Conservation (phyloP, 2,888 invertebrate genomes). For the Eristalis intricaria region DNA sequence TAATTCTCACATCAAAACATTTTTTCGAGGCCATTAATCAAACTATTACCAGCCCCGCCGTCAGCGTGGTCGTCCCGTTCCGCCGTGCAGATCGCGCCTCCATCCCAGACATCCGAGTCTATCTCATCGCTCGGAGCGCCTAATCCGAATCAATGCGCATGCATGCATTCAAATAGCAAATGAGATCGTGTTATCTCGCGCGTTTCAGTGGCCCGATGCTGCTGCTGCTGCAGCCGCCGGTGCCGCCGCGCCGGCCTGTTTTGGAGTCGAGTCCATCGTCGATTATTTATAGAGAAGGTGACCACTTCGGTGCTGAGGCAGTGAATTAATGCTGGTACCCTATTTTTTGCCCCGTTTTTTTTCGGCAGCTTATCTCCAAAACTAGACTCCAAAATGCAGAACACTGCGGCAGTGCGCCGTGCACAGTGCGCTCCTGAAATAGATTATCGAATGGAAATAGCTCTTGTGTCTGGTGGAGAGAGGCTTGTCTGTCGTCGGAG, state of each 20-base stretch:
- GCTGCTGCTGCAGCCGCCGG: constrained; percentile 2
- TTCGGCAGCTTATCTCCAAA: constrained; percentile 58
- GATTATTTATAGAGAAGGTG: constrained; percentile 64
- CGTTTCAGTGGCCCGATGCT: constrained; percentile 47
- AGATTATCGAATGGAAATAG: constrained; percentile 58
- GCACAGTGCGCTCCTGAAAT: constrained; percentile 28
- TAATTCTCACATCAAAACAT: constrained; percentile 68
- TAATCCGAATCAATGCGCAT: constrained; percentile 70
- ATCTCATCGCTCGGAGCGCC: constrained; percentile 35
- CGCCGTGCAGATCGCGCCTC: constrained; percentile 10
- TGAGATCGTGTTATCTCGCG: constrained; percentile 68
- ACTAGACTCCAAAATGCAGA: constrained; percentile 58
- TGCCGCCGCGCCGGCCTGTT: constrained; percentile 31
- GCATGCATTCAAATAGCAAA: constrained; percentile 70
- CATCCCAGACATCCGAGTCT: constrained; percentile 62
- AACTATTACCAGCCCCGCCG: constrained; percentile 61
- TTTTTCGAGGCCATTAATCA: constrained; percentile 61
- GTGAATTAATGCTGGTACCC: background rate
- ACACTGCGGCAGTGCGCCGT: background rate
- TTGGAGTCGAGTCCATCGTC: no score
- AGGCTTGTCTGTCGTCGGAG: constrained; percentile 48
- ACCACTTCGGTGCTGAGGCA: constrained; percentile 39
- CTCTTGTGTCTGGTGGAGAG: constrained; percentile 41
- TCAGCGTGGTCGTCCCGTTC: constrained; percentile 18
- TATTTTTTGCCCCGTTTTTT: background rate